These are phyloP conservation scores for Trichopoda pennipes DNA, from an alignment of 2,888 invertebrate species.

Conservation along the genomic window DNA sequence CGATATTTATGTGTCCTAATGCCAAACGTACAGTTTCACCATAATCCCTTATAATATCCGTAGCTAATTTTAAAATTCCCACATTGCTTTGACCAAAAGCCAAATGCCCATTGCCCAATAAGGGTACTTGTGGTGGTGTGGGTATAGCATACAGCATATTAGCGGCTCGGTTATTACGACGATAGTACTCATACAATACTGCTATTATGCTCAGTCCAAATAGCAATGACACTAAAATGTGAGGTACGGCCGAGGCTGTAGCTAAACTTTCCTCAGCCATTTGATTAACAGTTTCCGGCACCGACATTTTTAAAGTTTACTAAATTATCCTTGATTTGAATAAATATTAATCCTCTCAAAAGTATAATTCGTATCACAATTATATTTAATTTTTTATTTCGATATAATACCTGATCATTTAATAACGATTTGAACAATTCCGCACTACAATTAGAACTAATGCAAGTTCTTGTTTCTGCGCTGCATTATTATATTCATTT, in stretches of 20 bases:
- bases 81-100: constrained; percentile 84
- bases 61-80: constrained; percentile 80
- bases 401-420: constrained; percentile 54
- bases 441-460: constrained; percentile 47
- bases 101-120: constrained; percentile 87
- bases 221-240: constrained; percentile 73
- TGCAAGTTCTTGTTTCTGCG: background rate
- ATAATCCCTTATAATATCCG: constrained; percentile 73
- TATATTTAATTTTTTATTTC: constrained; percentile 24
- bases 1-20: constrained; percentile 86
- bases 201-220: constrained; percentile 73
- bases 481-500: constrained; percentile 51
- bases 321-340: constrained; percentile 12
- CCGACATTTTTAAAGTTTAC: constrained; percentile 70
- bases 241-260: constrained; percentile 56
- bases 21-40: constrained; percentile 89
- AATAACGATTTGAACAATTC: constrained; percentile 16
- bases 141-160: constrained; percentile 86
- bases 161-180: constrained; percentile 82
- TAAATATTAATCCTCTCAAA: constrained; percentile 4
- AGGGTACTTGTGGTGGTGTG: constrained; percentile 85
- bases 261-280: constrained; percentile 70
- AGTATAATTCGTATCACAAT: constrained; percentile 15
- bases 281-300: constrained; percentile 72
- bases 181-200: constrained; percentile 80